These are phyloP conservation scores for Tragelaphus imberbis DNA, from an alignment of 2,113 vertebrate genomes.

Conservation along the genomic window DNA sequence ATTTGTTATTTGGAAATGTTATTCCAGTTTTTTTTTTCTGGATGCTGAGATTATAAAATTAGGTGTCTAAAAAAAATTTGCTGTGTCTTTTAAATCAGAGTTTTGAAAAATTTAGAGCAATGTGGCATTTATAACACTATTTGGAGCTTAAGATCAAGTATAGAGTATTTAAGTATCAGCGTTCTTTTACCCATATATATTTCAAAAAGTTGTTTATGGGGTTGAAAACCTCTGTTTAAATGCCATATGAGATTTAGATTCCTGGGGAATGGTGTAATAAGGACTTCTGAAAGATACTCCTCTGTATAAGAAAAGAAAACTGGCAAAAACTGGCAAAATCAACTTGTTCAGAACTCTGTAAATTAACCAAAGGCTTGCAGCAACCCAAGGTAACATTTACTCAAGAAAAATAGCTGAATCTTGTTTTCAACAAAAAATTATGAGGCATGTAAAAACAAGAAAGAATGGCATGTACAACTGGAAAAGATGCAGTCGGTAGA, in stretches of 20 bases:
- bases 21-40: not conserved
- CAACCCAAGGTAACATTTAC: not conserved
- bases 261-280: not conserved
- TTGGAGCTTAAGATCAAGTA: not conserved
- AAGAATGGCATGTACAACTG: not conserved
- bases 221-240: not conserved
- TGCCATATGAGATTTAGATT: not conserved
- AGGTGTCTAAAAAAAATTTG: not conserved
- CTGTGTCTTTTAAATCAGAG: not conserved
- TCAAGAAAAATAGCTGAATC: not conserved
- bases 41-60: not conserved
- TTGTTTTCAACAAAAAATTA: not conserved
- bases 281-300: not conserved
- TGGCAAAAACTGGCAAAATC: not conserved
- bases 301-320: not conserved
- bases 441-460: not conserved
- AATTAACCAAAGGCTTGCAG: not conserved
- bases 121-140: not conserved
- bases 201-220: not conserved
- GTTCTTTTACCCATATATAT: not conserved
- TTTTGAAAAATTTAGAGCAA: not conserved
- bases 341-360: not conserved
- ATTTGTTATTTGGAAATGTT: slow-evolving; percentile 7
- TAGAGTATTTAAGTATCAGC: not conserved
- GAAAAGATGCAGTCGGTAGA: not conserved